Evolutionary conservation across 2,888 invertebrate genomes (phyloP).

Genomic region (Drosophila peninsularis): DNA sequence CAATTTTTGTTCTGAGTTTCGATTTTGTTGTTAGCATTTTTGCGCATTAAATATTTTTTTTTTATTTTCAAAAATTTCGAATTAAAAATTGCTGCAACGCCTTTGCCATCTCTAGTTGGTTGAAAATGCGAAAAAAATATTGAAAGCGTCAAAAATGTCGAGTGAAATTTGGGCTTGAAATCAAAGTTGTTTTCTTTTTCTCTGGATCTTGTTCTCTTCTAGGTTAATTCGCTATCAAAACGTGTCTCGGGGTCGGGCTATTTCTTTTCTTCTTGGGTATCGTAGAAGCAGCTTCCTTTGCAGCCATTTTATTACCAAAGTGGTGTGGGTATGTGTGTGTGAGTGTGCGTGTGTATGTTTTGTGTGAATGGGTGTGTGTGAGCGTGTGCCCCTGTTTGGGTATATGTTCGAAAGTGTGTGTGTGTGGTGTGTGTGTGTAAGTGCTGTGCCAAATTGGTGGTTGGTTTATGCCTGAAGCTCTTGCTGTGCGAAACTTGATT

Average conservation of each 20-base stretch:
- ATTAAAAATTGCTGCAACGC: conserved; percentile 59
- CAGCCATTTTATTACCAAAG: conserved; percentile 78
- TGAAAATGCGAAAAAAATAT: conserved; percentile 74
- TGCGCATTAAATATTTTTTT: conserved; percentile 71
- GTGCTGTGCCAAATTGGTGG: conserved; percentile 64
- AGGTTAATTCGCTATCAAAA: conserved; percentile 21
- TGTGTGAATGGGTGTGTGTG: conserved; percentile 29
- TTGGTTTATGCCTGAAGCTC: conserved; percentile 69
- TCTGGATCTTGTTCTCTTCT: conserved; percentile 4
- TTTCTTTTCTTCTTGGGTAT: conserved; percentile 82
- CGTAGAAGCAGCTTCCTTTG: conserved; percentile 80
- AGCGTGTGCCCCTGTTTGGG: conserved; percentile 54
- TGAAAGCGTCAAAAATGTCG: conserved; percentile 66
- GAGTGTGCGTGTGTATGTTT: conserved; percentile 25
- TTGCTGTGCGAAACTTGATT: conserved; percentile 63
- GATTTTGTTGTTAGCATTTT: conserved; percentile 50
- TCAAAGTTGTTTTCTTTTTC: conserved; percentile 8
- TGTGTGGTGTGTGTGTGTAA: conserved; percentile 51
- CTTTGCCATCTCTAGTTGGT: conserved; percentile 58
- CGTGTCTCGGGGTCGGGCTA: conserved; percentile 64
- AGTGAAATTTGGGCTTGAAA: conserved; percentile 8
- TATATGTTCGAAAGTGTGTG: conserved; percentile 54
- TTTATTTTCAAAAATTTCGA: conserved; percentile 61
- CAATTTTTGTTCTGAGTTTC: conserved; percentile 6
- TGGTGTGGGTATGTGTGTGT: conserved; percentile 57